Evolutionary conservation across 2,113 vertebrate genomes (phyloP).

Genomic region (Siphamia tubifer): DNA sequence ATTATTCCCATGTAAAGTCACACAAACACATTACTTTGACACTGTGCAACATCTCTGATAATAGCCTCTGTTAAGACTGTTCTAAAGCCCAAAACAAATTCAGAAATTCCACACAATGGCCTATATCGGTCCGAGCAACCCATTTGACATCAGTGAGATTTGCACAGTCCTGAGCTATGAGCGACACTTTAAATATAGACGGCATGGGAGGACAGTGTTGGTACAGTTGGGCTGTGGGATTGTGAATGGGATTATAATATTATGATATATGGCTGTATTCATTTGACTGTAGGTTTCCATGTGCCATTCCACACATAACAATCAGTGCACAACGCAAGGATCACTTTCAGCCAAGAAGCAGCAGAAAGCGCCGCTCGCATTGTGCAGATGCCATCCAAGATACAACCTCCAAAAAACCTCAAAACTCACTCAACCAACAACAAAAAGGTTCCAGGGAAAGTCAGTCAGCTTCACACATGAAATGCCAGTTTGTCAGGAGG

Average conservation of each 20-base stretch:
- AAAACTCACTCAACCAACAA: constrained; percentile 1
- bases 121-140: constrained; percentile 54
- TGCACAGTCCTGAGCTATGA: constrained; percentile 64
- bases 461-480: constrained; percentile 10
- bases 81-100: constrained; percentile 32
- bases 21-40: not conserved
- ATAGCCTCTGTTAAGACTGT: not conserved
- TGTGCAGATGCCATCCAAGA: constrained; percentile 12
- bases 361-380: not conserved
- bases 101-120: constrained; percentile 38
- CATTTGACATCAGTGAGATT: constrained; percentile 47
- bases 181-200: constrained; percentile 78
- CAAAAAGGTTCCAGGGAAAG: not conserved
- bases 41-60: not conserved
- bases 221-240: constrained; percentile 80
- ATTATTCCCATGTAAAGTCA: not conserved
- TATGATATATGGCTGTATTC: constrained; percentile 73
- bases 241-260: constrained; percentile 80
- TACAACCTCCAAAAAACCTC: not conserved
- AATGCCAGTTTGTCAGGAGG: not conserved
- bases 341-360: constrained; percentile 36
- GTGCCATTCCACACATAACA: constrained; percentile 65
- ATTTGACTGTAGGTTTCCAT: constrained; percentile 50
- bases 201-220: constrained; percentile 66
- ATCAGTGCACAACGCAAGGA: constrained; percentile 31